Evolutionary conservation across 2,797 vertebrate species (phyloP), one percentile per base, ranked within the genome.

Genomic region (Neosilurus hyrtlii): DNA sequence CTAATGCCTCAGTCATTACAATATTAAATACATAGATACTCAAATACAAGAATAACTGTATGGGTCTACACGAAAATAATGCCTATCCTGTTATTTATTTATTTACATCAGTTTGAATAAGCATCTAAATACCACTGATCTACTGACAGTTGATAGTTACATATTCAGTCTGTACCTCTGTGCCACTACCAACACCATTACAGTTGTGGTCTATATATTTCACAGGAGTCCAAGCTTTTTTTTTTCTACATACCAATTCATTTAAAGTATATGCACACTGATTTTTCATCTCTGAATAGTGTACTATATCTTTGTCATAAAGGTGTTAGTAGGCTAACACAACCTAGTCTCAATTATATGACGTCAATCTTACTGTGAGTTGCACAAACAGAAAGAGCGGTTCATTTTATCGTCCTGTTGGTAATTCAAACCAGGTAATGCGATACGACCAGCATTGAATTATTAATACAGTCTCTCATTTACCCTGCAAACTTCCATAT

Each of bases 391-490:
- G 63, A 84, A 78, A 88, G 43, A 84, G 57, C 86, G 75, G 82
- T 63, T 72, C 9, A 71, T 82, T 83, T 82, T 57, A 76, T 49
- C 65, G 14, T 74, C 77, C 72, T 86, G 61, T 54, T 8, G 54
- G 83, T 82, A 88, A 87, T 87, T 86, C 62, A 88, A 22, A 84
- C 88, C 68, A 49, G 37, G 92, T 85, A 93, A 94, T 26, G 82
- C 85, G 89, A 93, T 91, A 89, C 49, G 67, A 52, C 88, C 65
- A 67, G 65, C 72, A 70, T 63, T 94, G 52, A 93, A 94, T 93
- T 89, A 94, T 93, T 92, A 81, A 92, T 88, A 77, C 22, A 22
- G 67, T 56, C 63, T 79, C 74, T 86, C 79, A 78, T 87, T 85
- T 81, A 65, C 56, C 66, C 84, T 22, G 67, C 26, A 76, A 80